Evolutionary conservation across 2,797 vertebrate genomes (phyloP), one percentile per base, ranked within the genome.

Genomic region (Spinibarbus caldwelli): DNA sequence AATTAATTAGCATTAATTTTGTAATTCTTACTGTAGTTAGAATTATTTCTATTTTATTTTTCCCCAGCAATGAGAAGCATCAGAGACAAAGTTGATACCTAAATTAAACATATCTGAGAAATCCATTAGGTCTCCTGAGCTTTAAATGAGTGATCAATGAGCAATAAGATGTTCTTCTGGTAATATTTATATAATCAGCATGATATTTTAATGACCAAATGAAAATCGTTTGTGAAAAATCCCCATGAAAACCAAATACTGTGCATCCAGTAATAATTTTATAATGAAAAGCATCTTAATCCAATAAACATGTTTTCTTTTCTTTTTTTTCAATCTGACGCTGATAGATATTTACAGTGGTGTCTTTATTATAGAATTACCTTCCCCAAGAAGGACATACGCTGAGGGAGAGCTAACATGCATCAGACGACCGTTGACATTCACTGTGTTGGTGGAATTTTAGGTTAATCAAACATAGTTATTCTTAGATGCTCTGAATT

Each of bases 401-500:
- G 72, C 91, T 89, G 87, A 87, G 86, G 85, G 89, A 64, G 90
- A 93, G 92, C 90, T 90, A 91, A 83, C 93, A 90, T 90, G 90
- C 92, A 87, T 92, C 92, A 93, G 89, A 90, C 88, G 80, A 87
- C 92, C 81, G 92, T 92, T 92, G 91, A 93, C 90, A 93, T 86
- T 88, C 73, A 72, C 80, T 72, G 76, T 70, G 52, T 73, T 75
- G 82, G 57, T 41, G 47, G 84, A 91, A 92, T 87, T 93, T 91
- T 91, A 85, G 87, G 92, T 91, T 90, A 92, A 90, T 90, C 90
- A 83, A 73, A 84, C 14, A 41, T 80, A 83, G 92, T 89, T 95
- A 95, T 94, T 94, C 89, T 95, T 94, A 94, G 94, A 88, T 49
- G 84, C 87, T 84, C 90, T 86, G 34, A 82, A 90, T 88, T 90